These are phyloP conservation scores for Drosophila pseudoananassae DNA, from an alignment of 1,140 invertebrate genomes.

Conservation along the genomic window DNA sequence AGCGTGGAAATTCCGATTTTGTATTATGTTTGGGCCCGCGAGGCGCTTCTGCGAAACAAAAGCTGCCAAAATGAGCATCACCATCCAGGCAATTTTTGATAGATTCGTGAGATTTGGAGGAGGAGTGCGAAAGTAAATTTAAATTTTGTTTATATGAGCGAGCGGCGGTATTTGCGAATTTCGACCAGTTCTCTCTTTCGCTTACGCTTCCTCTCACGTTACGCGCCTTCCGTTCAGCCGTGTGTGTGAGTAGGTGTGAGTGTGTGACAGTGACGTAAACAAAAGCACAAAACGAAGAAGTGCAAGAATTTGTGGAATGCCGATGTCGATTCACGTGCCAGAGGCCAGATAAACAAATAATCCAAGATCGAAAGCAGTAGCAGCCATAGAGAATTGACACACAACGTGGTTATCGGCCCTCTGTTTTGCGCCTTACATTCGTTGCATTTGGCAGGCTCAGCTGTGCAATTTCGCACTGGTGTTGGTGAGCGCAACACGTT, in stretches of 20 bases:
- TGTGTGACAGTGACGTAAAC: conserved; percentile 66
- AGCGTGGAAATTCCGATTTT: conserved; percentile 77
- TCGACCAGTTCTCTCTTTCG: background rate
- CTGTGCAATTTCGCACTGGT: conserved; percentile 52
- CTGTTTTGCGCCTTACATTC: conserved; percentile 69
- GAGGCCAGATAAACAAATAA: conserved; percentile 4
- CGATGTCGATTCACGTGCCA: conserved; percentile 58
- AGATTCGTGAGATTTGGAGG: background rate
- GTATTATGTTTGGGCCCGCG: conserved; percentile 36
- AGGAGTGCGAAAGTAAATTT: conserved; percentile 15
- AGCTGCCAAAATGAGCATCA: conserved; percentile 26
- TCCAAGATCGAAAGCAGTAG: background rate
- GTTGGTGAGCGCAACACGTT: conserved; percentile 72
- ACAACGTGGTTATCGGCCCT: conserved; percentile 36
- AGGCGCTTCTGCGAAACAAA: conserved; percentile 16
- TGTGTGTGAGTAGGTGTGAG: conserved; percentile 22
- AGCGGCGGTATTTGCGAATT: conserved; percentile 20
- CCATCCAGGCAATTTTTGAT: conserved; percentile 1
- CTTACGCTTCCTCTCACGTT: conserved; percentile 28
- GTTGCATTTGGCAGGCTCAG: conserved; percentile 62
- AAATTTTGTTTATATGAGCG: conserved; percentile 44
- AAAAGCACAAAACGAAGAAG: conserved; percentile 60
- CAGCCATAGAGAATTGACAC: conserved; percentile 26
- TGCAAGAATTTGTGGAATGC: conserved; percentile 59
- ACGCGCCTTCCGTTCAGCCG: conserved; percentile 52